Evolutionary conservation across 2,888 invertebrate genomes (phyloP).

Genomic region (Rhogogaster chlorosoma): DNA sequence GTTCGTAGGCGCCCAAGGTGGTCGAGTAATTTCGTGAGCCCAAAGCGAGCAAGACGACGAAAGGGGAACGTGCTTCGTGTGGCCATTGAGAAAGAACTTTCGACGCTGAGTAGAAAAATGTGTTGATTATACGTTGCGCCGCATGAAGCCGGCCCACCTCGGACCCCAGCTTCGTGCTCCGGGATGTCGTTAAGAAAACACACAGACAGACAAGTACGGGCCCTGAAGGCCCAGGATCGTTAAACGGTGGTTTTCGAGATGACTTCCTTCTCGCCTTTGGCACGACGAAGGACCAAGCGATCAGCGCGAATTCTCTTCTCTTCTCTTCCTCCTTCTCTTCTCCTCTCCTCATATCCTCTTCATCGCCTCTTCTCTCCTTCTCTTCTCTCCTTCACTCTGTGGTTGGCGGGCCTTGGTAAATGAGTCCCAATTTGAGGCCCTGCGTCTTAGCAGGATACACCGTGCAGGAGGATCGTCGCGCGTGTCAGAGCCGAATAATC

Average conservation of each 20-base stretch:
- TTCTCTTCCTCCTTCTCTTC: background rate
- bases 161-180: constrained; percentile 56
- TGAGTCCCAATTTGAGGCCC: constrained; percentile 16
- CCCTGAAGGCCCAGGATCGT: constrained; percentile 62
- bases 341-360: background rate
- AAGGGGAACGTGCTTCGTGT: constrained; percentile 54
- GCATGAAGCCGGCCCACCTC: constrained; percentile 60
- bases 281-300: constrained; percentile 31
- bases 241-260: constrained; percentile 67
- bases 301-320: constrained; percentile 23
- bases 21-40: constrained; percentile 76
- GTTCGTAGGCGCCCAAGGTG: constrained; percentile 75
- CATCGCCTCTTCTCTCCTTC: background rate
- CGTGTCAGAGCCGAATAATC: constrained; percentile 48
- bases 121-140: constrained; percentile 77
- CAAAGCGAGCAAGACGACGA: constrained; percentile 65
- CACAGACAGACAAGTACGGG: constrained; percentile 57
- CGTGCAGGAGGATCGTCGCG: constrained; percentile 32
- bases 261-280: constrained; percentile 55
- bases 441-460: background rate
- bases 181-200: constrained; percentile 74
- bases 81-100: constrained; percentile 74
- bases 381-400: background rate
- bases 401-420: constrained; percentile 24
- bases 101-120: constrained; percentile 76